Percentiles rank a stretch among this genome's conserved stretches.
phyloP scores from a whole-genome alignment of 2,888 invertebrate genomes.

The Graphium colonna region DNA sequence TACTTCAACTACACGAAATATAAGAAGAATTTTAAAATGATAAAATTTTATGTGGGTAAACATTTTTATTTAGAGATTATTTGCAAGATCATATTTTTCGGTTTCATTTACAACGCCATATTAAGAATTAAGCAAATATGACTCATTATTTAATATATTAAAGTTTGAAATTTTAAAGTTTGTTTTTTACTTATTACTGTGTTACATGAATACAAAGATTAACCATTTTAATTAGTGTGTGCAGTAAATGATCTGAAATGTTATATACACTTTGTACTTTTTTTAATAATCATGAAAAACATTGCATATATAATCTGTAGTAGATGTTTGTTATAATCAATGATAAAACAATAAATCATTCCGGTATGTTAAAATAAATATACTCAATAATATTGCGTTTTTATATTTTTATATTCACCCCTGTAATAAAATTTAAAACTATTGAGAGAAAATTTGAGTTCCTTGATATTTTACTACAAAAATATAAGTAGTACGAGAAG shows the following conservation, averaged over 20 bases:
- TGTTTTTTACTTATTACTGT: not conserved
- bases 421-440: no score
- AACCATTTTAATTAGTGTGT: not conserved
- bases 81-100: not conserved
- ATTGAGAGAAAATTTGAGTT: no score
- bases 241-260: constrained; percentile 1
- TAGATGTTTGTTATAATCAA: not conserved
- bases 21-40: not conserved
- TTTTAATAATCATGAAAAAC: not conserved
- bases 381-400: constrained; percentile 1
- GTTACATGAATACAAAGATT: not conserved
- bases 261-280: not conserved
- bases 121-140: constrained; percentile 9
- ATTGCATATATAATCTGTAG: not conserved
- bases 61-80: not conserved
- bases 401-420: no score
- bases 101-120: constrained; percentile 4
- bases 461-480: no score
- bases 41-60: not conserved
- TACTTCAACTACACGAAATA: not conserved
- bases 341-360: constrained; percentile 6
- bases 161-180: not conserved
- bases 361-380: constrained; percentile 5
- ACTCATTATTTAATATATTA: constrained; percentile 8
- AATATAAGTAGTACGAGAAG: no score